Conservation (phyloP, 2,888 invertebrate genomes). For the Pterostichus niger region DNA sequence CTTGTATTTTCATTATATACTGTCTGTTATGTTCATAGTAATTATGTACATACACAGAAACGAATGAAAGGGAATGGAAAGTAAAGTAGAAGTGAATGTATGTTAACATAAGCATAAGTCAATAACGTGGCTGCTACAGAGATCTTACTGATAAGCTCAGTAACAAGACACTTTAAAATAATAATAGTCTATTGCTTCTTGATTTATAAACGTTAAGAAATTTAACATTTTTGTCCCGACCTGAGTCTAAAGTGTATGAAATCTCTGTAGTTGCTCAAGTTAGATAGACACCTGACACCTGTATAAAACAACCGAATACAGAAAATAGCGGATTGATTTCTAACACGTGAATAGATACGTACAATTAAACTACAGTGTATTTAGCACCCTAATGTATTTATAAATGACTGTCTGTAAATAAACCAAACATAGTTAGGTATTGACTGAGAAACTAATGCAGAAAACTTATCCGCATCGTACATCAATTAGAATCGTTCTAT, state of each 20-base stretch:
- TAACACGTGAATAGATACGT: conserved; percentile 58
- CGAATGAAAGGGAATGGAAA: conserved; percentile 35
- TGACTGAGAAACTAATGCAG: conserved; percentile 49
- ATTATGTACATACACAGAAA: conserved; percentile 51
- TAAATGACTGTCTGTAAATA: conserved; percentile 47
- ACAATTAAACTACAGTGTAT: conserved; percentile 56
- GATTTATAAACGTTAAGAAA: conserved; percentile 36
- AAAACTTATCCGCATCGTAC: conserved; percentile 49
- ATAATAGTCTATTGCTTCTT: neutral
- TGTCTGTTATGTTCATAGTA: conserved; percentile 48
- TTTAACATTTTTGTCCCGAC: neutral
- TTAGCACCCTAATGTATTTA: conserved; percentile 57
- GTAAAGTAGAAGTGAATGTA: conserved; percentile 32
- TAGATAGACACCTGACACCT: conserved; percentile 38
- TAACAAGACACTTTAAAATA: conserved; percentile 35
- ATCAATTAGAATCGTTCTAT: conserved; percentile 56
- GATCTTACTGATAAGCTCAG: conserved; percentile 23
- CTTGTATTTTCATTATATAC: conserved; percentile 32
- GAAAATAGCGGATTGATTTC: conserved; percentile 43
- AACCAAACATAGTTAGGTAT: conserved; percentile 31
- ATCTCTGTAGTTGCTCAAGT: conserved; percentile 28
- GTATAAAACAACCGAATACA: conserved; percentile 37
- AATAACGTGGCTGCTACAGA: conserved; percentile 21
- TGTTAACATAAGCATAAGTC: conserved; percentile 31
- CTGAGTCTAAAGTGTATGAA: neutral